These are phyloP conservation scores for Pygmarrhopalites habei DNA, from an alignment of 1,140 invertebrate species.

Conservation along the genomic window DNA sequence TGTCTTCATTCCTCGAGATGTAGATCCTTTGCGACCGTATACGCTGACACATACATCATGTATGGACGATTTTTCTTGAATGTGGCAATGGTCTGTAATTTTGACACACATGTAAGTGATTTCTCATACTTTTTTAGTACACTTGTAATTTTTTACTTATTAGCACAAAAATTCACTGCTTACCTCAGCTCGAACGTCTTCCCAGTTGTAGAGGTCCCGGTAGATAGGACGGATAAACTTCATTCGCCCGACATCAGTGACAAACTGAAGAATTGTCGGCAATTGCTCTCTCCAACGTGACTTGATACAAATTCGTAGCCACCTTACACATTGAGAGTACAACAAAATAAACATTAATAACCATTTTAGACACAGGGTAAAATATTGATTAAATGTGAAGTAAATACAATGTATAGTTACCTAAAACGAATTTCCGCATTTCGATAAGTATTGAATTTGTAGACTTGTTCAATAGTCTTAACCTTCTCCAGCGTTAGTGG, in stretches of 20 bases:
- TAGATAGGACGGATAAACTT: conserved; percentile 53
- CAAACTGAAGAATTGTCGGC: conserved; percentile 61
- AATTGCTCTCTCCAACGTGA: conserved; percentile 61
- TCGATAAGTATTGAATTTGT: conserved; percentile 57
- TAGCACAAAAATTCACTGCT: conserved; percentile 66
- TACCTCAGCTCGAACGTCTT: conserved; percentile 55
- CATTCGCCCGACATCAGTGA: conserved; percentile 78
- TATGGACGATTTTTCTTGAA: conserved; percentile 60
- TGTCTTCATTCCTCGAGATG: conserved; percentile 49
- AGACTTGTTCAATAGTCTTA: conserved; percentile 56
- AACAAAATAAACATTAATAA: too few relatives aligned
- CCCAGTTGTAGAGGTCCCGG: conserved; percentile 52
- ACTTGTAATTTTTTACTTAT: conserved; percentile 59
- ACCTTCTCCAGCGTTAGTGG: conserved; percentile 54
- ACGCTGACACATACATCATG: conserved; percentile 75
- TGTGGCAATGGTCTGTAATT: conserved; percentile 65
- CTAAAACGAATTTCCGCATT: conserved; percentile 70
- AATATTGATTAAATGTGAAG: background rate
- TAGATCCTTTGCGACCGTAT: conserved; percentile 68
- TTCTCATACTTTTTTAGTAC: conserved; percentile 77
- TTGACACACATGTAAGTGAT: conserved; percentile 53
- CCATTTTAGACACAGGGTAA: too few relatives aligned
- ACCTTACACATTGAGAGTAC: conserved; percentile 48
- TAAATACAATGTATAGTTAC: conserved; percentile 33
- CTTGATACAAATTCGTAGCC: conserved; percentile 70